These are phyloP conservation scores for Epinotia demarniana DNA, from an alignment of 2,888 invertebrate genomes.

Conservation along the genomic window DNA sequence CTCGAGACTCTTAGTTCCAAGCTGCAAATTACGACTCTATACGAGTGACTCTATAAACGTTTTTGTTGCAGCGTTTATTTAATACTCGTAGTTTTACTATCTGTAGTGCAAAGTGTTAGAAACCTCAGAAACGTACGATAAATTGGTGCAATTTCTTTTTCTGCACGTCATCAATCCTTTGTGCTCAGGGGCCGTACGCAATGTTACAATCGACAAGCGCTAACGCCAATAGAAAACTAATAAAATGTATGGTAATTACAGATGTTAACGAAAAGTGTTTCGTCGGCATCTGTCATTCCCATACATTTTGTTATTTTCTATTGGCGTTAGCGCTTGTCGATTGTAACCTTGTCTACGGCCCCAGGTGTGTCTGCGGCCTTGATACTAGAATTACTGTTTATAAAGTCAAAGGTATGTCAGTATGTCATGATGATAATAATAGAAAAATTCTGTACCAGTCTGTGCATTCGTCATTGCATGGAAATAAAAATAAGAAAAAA, in stretches of 20 bases:
- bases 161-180: slow-evolving; percentile 1
- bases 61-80: slow-evolving; percentile 5
- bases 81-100: not conserved
- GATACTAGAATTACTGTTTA: slow-evolving; percentile 6
- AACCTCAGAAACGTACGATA: slow-evolving; percentile 12
- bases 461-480: not conserved
- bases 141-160: slow-evolving; percentile 12
- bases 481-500: not conserved
- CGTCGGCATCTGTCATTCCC: too few species aligned
- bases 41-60: slow-evolving; percentile 7
- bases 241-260: too few species aligned
- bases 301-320: too few species aligned
- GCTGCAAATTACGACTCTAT: slow-evolving; percentile 23
- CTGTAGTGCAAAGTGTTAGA: not conserved
- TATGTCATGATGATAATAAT: too few species aligned
- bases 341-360: too few species aligned
- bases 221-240: too few species aligned
- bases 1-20: slow-evolving; percentile 48
- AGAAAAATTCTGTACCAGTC: not conserved
- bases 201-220: too few species aligned
- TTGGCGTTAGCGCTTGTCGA: too few species aligned
- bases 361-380: not conserved
- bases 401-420: too few species aligned
- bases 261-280: too few species aligned
- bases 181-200: too few species aligned